These are phyloP conservation scores for Cordylochernes scorpioides DNA, from an alignment of 2,888 invertebrate species.

Conservation along the genomic window DNA sequence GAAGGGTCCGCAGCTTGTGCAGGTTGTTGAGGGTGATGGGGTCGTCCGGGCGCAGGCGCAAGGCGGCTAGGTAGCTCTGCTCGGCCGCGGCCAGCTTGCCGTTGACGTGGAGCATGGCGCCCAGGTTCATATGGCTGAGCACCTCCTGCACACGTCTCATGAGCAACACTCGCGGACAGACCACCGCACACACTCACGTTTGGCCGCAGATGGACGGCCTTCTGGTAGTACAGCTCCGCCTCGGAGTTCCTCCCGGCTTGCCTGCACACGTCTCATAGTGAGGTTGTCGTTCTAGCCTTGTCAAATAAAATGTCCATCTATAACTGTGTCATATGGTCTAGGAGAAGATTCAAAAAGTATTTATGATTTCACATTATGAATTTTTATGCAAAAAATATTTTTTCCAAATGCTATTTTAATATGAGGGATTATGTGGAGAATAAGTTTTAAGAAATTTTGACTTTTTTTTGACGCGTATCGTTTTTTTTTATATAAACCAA, in stretches of 20 bases:
- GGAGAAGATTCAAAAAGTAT: too few species aligned
- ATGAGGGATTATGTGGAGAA: too few species aligned
- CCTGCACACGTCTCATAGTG: too few species aligned
- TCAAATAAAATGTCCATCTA: too few species aligned
- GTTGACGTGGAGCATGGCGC: slow-evolving; percentile 76
- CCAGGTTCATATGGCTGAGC: slow-evolving; percentile 70
- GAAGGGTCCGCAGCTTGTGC: slow-evolving; percentile 36
- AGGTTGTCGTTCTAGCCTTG: too few species aligned
- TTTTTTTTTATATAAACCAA: too few species aligned
- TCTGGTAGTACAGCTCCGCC: slow-evolving; percentile 62
- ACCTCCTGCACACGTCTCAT: slow-evolving; percentile 36
- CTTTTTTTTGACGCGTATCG: too few species aligned
- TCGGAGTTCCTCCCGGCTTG: slow-evolving; percentile 47
- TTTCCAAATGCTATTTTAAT: too few species aligned
- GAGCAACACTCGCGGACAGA: background rate
- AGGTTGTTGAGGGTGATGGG: slow-evolving; percentile 64
- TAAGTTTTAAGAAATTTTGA: too few species aligned
- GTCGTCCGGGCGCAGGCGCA: slow-evolving; percentile 62
- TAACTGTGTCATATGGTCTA: too few species aligned
- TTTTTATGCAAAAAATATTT: too few species aligned
- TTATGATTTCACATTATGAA: too few species aligned
- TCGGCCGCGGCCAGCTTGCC: slow-evolving; percentile 69
- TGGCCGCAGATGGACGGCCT: slow-evolving; percentile 38
- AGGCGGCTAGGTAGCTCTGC: slow-evolving; percentile 52
- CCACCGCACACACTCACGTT: slow-evolving; percentile 24